These are phyloP conservation scores for Phalloptychus januarius DNA, from an alignment of 2,797 vertebrate species.

Conservation along the genomic window DNA sequence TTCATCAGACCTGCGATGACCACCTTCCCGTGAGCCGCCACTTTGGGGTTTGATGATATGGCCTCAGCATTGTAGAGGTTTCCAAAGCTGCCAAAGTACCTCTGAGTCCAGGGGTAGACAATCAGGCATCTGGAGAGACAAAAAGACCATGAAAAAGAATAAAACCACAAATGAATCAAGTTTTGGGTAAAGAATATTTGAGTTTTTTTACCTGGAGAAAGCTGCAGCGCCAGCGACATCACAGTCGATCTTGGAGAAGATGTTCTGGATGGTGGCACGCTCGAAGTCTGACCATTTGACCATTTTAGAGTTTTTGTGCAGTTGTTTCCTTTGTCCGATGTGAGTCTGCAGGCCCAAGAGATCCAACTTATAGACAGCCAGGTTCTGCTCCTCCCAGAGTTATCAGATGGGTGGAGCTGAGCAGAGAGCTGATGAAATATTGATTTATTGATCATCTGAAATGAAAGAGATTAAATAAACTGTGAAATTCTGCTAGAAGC, in stretches of 20 bases:
- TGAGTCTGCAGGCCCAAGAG: neutral
- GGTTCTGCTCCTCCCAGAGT: constrained; percentile 16
- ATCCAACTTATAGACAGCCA: constrained; percentile 19
- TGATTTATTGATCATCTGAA: neutral
- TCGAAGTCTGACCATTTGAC: constrained; percentile 67
- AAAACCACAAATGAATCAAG: neutral
- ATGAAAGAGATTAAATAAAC: neutral
- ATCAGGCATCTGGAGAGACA: constrained; percentile 41
- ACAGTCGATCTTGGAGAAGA: constrained; percentile 5
- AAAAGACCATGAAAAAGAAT: too few species aligned
- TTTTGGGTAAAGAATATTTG: neutral
- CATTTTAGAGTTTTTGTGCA: constrained; percentile 32
- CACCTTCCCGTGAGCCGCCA: constrained; percentile 15
- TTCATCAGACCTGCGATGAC: constrained; percentile 1
- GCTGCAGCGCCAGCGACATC: neutral
- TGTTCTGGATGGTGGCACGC: constrained; percentile 50
- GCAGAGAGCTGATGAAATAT: neutral
- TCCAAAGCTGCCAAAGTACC: constrained; percentile 64
- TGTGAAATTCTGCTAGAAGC: neutral
- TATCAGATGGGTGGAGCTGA: neutral
- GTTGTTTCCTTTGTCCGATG: neutral
- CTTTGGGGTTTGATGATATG: constrained; percentile 7
- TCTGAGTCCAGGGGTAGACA: constrained; percentile 80
- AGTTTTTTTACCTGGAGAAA: neutral
- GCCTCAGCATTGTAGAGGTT: constrained; percentile 20